These are phyloP conservation scores for Dermatemys mawii DNA, from an alignment of 2,113 vertebrate species.

Conservation along the genomic window DNA sequence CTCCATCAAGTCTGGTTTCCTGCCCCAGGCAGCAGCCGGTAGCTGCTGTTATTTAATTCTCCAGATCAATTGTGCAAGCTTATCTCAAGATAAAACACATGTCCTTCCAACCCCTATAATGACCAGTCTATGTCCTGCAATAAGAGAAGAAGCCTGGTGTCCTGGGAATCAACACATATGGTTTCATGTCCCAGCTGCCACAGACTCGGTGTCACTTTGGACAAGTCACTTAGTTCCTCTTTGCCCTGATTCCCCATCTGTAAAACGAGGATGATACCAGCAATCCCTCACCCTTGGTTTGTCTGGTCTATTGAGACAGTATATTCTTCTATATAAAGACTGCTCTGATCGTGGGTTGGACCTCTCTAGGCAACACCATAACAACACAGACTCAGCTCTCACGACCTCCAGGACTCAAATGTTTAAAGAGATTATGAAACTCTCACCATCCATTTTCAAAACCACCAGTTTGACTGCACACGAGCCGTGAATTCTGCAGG, in stretches of 20 bases:
- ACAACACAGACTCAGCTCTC: fast-evolving
- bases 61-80: not conserved
- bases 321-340: not conserved
- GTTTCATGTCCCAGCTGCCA: fast-evolving
- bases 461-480: fast-evolving
- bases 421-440: not conserved
- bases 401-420: not conserved
- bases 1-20: fast-evolving
- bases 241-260: not conserved
- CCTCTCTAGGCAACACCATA: not conserved
- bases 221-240: fast-evolving
- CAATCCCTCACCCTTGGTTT: not conserved
- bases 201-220: too few relatives aligned
- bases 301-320: fast-evolving
- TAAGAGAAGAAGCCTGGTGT: fast-evolving
- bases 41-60: fast-evolving
- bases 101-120: fast-evolving
- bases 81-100: fast-evolving
- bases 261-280: fast-evolving
- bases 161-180: fast-evolving
- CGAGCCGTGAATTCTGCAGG: fast-evolving
- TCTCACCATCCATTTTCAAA: fast-evolving
- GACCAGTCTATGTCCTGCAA: fast-evolving
- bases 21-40: not conserved
- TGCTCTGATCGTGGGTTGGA: fast-evolving